Evolutionary conservation across 2,888 invertebrate genomes (phyloP).

Genomic region (Cheilosia pagana): DNA sequence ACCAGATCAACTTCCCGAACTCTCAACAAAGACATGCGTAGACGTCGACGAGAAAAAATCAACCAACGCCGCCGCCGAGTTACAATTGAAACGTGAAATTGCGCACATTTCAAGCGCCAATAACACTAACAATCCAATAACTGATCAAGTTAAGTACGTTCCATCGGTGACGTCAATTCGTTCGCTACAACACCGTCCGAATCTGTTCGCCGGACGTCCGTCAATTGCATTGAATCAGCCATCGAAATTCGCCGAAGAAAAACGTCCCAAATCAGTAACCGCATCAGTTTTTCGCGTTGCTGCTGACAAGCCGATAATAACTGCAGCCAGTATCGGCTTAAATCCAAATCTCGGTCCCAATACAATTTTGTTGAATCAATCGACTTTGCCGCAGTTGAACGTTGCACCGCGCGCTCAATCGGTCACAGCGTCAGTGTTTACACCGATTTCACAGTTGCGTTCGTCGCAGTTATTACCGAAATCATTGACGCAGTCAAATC

Average conservation of each 20-base stretch:
- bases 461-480: constrained; percentile 39
- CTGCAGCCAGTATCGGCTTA: constrained; percentile 15
- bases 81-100: constrained; percentile 67
- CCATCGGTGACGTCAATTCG: constrained; percentile 53
- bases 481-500: constrained; percentile 56
- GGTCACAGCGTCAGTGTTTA: constrained; percentile 80
- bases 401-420: constrained; percentile 78
- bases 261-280: constrained; percentile 82
- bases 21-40: constrained; percentile 68
- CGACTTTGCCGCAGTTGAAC: constrained; percentile 75
- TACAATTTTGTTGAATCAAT: constrained; percentile 65
- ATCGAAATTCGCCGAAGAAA: constrained; percentile 55
- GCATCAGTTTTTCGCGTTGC: constrained; percentile 81
- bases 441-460: constrained; percentile 77
- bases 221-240: constrained; percentile 1
- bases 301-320: constrained; percentile 41
- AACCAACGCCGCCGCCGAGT: constrained; percentile 48
- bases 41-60: constrained; percentile 71
- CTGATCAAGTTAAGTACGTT: constrained; percentile 37
- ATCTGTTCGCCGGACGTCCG: constrained; percentile 27
- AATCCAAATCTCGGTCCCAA: constrained; percentile 46
- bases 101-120: constrained; percentile 9
- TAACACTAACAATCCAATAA: constrained; percentile 18
- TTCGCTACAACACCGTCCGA: constrained; percentile 49
- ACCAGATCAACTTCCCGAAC: constrained; percentile 44